These are phyloP conservation scores for Heliconius hewitsoni DNA, from an alignment of 1,140 invertebrate species.

Conservation along the genomic window DNA sequence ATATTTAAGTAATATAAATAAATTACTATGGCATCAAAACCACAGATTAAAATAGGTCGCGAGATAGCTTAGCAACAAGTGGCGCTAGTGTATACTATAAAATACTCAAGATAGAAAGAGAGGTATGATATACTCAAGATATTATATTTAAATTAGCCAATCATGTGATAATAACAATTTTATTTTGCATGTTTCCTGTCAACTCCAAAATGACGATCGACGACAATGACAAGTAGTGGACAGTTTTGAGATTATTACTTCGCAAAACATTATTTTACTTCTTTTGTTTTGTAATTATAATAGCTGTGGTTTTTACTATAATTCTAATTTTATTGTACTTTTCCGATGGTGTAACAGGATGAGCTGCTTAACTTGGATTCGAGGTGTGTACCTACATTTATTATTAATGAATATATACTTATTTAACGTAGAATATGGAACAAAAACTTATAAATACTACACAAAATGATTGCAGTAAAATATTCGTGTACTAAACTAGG, in stretches of 20 bases:
- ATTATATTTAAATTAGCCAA: slow-evolving; percentile 28
- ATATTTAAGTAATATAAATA: background rate
- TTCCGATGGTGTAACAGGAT: slow-evolving; percentile 45
- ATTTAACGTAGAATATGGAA: background rate
- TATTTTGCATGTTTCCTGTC: slow-evolving; percentile 29
- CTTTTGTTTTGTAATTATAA: slow-evolving; percentile 19
- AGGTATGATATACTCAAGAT: background rate
- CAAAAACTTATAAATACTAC: background rate
- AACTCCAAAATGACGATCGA: slow-evolving; percentile 27
- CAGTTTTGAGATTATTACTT: slow-evolving; percentile 25
- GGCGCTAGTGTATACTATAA: slow-evolving; percentile 12
- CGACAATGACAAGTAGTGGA: slow-evolving; percentile 21
- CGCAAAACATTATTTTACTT: slow-evolving; percentile 23
- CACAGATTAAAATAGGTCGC: background rate
- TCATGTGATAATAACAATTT: slow-evolving; percentile 32
- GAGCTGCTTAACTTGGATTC: slow-evolving; percentile 70
- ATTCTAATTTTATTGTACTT: background rate
- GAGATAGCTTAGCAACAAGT: slow-evolving; percentile 24
- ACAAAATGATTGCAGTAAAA: background rate
- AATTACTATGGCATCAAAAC: background rate
- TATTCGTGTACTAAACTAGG: background rate
- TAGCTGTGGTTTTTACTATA: background rate
- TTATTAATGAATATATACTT: background rate
- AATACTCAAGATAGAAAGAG: slow-evolving; percentile 14
- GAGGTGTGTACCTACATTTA: slow-evolving; percentile 52